Percentiles rank a stretch among this genome's conserved stretches.
Evolutionary conservation across 2,888 invertebrate species (phyloP).

Genomic region (Ochropleura plecta): DNA sequence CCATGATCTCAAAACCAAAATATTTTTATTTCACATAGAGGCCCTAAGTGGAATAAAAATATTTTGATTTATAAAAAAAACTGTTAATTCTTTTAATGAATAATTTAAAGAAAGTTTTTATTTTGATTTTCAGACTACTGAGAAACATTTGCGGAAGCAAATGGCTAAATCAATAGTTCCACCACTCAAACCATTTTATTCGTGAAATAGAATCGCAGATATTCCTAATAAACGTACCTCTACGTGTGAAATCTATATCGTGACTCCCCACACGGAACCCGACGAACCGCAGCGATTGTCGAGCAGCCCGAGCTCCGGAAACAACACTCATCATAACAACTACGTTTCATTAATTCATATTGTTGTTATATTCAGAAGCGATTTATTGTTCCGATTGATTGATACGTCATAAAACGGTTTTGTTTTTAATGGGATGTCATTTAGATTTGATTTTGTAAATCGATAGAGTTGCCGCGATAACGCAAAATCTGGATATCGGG

Average conservation of each 20-base stretch:
- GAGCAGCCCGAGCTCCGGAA: constrained; percentile 63
- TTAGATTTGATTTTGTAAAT: not conserved
- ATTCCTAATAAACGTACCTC: constrained; percentile 2
- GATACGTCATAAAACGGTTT: not conserved
- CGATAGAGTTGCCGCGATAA: not conserved
- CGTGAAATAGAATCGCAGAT: not conserved
- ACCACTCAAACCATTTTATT: constrained; percentile 11
- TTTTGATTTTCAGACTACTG: not conserved
- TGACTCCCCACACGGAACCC: constrained; percentile 42
- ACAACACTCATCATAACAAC: constrained; percentile 62
- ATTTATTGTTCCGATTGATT: constrained; percentile 13
- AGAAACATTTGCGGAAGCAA: not conserved
- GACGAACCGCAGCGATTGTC: constrained; percentile 41
- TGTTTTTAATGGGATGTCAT: not conserved
- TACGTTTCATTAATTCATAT: constrained; percentile 58
- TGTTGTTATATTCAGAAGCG: constrained; percentile 23
- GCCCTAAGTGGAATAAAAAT: no score
- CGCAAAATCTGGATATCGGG: not conserved
- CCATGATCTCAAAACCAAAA: no score
- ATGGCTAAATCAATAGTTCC: not conserved
- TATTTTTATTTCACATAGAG: no score
- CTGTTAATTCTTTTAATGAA: no score
- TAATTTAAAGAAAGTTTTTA: no score
- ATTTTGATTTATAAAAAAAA: no score
- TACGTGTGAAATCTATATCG: constrained; percentile 44